Evolutionary conservation across 1,140 invertebrate species (phyloP).

Genomic region (Probaryconus sp.): DNA sequence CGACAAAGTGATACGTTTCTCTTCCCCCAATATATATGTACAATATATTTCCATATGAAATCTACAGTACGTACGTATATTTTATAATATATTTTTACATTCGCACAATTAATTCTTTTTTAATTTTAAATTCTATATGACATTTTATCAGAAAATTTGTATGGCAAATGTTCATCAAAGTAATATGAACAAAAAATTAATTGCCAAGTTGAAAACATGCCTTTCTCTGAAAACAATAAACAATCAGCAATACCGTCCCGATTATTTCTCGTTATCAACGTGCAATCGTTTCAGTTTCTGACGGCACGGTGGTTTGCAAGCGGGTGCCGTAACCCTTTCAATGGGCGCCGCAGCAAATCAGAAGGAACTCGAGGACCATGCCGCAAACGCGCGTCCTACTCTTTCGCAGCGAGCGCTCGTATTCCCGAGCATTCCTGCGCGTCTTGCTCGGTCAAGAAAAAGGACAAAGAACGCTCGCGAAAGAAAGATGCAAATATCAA

Average conservation of each 20-base stretch:
- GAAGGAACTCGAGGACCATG: slow-evolving; percentile 34
- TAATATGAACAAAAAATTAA: too few species aligned
- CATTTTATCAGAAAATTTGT: too few species aligned
- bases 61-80: too few species aligned
- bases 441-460: slow-evolving; percentile 49
- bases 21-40: too few species aligned
- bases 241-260: slow-evolving; percentile 24
- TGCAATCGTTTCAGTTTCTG: slow-evolving; percentile 11
- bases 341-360: slow-evolving; percentile 11
- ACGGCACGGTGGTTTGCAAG: slow-evolving; percentile 24
- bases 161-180: too few species aligned
- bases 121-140: too few species aligned
- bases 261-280: slow-evolving; percentile 42
- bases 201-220: too few species aligned
- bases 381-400: slow-evolving; percentile 26
- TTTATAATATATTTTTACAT: too few species aligned
- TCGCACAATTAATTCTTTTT: too few species aligned
- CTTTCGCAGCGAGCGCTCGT: slow-evolving; percentile 2
- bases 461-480: slow-evolving; percentile 17
- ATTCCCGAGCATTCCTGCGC: slow-evolving; percentile 57
- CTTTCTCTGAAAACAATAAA: slow-evolving; percentile 33
- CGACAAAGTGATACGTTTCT: too few species aligned
- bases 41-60: too few species aligned
- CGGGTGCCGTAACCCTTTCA: slow-evolving; percentile 48
- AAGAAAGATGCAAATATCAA: slow-evolving; percentile 51